phyloP scores from a whole-genome alignment of 2,797 vertebrate species.

The Darevskia nairensis region DNA sequence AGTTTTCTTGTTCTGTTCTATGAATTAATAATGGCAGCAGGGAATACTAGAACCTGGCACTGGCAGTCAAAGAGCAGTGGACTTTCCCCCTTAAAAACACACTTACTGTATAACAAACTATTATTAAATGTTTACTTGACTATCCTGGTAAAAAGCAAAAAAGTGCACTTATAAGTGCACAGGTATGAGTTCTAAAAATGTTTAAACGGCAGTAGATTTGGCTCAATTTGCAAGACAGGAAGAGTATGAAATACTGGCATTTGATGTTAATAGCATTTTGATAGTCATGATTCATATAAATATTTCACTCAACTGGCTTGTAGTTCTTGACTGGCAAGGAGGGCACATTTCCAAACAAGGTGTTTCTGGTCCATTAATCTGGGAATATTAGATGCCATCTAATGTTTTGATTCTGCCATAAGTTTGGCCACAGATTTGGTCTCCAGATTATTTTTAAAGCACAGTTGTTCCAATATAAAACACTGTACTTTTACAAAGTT shows the following conservation, averaged over 20 bases:
- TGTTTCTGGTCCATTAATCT: background rate
- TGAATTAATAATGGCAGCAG: background rate
- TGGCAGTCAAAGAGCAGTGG: background rate
- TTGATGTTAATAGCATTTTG: conserved; percentile 24
- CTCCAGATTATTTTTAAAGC: background rate
- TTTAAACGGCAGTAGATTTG: conserved; percentile 6
- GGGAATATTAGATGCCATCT: background rate
- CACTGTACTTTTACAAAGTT: conserved; percentile 35
- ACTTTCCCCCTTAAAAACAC: background rate
- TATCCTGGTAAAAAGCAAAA: background rate
- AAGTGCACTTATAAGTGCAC: background rate
- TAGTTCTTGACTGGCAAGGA: background rate
- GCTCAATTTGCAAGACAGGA: conserved; percentile 48
- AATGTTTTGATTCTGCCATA: background rate
- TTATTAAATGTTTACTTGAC: background rate
- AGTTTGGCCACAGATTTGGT: conserved; percentile 10
- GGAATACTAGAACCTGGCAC: background rate
- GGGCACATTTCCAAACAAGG: background rate
- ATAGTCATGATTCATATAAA: background rate
- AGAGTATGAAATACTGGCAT: conserved; percentile 29
- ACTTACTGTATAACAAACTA: background rate
- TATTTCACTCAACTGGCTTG: conserved; percentile 5
- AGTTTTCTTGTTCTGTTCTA: background rate
- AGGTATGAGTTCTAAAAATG: background rate
- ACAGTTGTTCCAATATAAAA: background rate